phyloP scores from a whole-genome alignment of 2,113 vertebrate species.

The Lycaon pictus region DNA sequence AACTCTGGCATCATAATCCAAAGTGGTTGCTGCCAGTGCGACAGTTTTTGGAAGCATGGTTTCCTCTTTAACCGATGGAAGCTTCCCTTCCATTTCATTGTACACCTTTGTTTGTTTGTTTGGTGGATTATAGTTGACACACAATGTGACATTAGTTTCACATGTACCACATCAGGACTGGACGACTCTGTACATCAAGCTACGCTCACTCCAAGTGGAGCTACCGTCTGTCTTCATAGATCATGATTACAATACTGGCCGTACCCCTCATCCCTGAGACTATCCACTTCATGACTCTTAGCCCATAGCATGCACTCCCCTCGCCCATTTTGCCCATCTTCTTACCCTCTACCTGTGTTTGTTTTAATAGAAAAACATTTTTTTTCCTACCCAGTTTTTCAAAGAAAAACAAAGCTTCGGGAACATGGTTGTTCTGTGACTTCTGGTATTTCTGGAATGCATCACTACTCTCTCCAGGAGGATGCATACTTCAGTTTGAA shows the following conservation, averaged over 20 bases:
- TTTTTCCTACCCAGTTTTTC: not conserved
- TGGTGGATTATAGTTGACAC: not conserved
- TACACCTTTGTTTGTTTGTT: not conserved
- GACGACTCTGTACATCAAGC: not conserved
- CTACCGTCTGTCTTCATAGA: not conserved
- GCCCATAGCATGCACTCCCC: not conserved
- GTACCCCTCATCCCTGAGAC: not conserved
- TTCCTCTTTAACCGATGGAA: not conserved
- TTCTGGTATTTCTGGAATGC: not conserved
- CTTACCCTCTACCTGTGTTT: not conserved
- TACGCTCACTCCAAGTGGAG: not conserved
- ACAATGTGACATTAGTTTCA: not conserved
- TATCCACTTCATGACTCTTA: not conserved
- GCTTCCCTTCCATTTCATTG: not conserved
- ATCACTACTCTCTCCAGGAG: not conserved
- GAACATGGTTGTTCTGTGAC: not conserved
- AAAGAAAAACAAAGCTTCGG: not conserved
- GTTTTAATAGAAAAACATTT: not conserved
- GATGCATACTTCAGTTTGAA: not conserved
- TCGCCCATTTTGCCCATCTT: not conserved
- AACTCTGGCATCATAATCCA: not conserved
- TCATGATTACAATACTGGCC: fast-evolving
- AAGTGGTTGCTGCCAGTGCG: not conserved
- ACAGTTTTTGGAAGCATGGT: not conserved
- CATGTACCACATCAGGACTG: not conserved